Evolutionary conservation across 2,113 vertebrate genomes (phyloP), one percentile per base, ranked within the genome.

Genomic region (Ardeotis arabs): DNA sequence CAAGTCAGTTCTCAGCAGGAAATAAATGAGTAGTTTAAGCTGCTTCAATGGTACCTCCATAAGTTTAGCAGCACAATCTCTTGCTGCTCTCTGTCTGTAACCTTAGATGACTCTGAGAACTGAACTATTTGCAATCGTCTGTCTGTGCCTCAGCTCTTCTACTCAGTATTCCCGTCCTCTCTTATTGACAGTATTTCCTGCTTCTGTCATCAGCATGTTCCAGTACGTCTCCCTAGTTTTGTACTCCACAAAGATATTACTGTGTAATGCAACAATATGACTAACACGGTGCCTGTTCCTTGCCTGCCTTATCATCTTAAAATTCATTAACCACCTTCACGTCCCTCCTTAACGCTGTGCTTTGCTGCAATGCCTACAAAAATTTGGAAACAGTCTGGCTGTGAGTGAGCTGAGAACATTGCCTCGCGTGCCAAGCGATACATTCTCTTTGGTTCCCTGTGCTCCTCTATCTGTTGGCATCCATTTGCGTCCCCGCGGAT

Each of bases 311-410:
- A 58, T 37, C 39, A 12, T 68, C 70, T 76, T 82, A 73, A 85
- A 89, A 97, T 84, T 84, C 49, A 89, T 89, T 93, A 82, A 45
- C 75, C 87, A 93, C 84, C 87, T 89, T 96, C 87, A 82, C 35
- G 79, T 94, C 58, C 37, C 77, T 93, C 64, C 84, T 93, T 94
- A 84, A 52, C 58, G 9, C 37, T 10, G 59, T 52, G 47, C 86
- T 95, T 89, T 96, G 89, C 93, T 96, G 94, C 91, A 94, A 73
- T 45, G 74, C 93, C 95, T 78, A 76, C 93, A 89, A 85, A 87
- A 87, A 91, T 85, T 87, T 95, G 81, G 81, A 89, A 94, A 91
- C 81, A 68, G 19, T 72, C 77, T 95, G 69, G 72, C 89, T 89
- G 52, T 77, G 79, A 91, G 91, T 69, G 81, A 91, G 81, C 77